Base-by-base conservation (phyloP, 2,113 vertebrate species). In the Charina bottae region DNA sequence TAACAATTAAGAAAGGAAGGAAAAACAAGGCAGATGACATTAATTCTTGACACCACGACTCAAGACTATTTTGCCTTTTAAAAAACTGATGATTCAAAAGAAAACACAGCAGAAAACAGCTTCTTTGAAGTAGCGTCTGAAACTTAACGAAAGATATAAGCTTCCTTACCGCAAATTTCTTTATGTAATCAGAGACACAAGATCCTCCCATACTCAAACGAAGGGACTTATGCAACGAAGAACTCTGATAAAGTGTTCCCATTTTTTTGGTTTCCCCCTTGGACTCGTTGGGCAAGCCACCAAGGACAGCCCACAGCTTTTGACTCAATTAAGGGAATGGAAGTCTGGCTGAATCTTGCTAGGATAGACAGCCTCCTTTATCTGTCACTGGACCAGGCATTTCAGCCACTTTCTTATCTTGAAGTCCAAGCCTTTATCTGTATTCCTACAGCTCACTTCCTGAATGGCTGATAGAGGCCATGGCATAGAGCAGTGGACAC, bases 161-260 rank as follows among this genome's bases (percentile, higher is more conserved):
- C 15, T 60, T 21, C 84, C 97, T 98, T 98, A 98, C 98, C 97
- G 95, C 97, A 88, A 98, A 98, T 93, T 96, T 98, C 96, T 97
- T 96, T 58, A 97, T 96, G 96, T 97, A 98, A 97, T 98, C 97
- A 0, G 98, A 98, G 6, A 97, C 98, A 89, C 95, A 97, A 92
- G 97, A 98, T 93, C 98, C 98, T 92, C 97, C 97, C 93, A 97
- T 93, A 93, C 96, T 96, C 93, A 98, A 95, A 86, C 95, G 94
- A 6, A 97, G 94, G 19, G 97, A 97, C 90, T 97, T 95, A 93
- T 93, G 95, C 90, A 97, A 94, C 10, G 97, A 89, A 46, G 93
- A 95, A 24, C 95, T 72, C 4, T 96, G 97, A 89, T 96, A 97
- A 12, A 98, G 97, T 33, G 98, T 98, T 94, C 98, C 97, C 98